Percentiles rank a stretch among this genome's conserved stretches.
Evolutionary conservation across 2,113 vertebrate genomes (phyloP).

Genomic region (Beaufortia kweichowensis): DNA sequence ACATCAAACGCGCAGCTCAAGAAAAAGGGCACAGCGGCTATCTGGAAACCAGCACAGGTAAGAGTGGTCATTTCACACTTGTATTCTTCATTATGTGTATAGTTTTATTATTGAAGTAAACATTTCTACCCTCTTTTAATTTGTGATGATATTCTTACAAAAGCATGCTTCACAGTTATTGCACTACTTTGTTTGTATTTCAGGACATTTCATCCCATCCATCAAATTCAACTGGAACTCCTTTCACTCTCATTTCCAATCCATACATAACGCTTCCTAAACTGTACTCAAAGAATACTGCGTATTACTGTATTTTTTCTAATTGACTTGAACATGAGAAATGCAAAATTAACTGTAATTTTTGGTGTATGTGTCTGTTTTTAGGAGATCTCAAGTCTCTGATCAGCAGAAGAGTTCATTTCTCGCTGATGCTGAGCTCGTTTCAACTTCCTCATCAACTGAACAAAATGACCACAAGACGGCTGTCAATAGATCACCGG

Average conservation of each 20-base stretch:
- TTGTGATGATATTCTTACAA: not conserved
- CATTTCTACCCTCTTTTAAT: not conserved
- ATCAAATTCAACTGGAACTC: not conserved
- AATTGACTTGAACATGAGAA: too few species aligned
- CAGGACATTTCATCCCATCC: constrained; percentile 1
- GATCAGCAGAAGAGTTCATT: constrained; percentile 19
- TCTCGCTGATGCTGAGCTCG: not conserved
- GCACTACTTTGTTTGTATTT: not conserved
- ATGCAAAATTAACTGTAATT: not conserved
- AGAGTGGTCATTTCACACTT: not conserved
- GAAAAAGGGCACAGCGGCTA: constrained; percentile 45
- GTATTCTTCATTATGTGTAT: not conserved
- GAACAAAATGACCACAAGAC: constrained; percentile 17
- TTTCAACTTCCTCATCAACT: constrained; percentile 15
- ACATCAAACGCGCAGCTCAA: constrained; percentile 34
- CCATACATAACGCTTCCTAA: not conserved
- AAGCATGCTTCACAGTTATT: not conserved
- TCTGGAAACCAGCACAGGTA: constrained; percentile 48
- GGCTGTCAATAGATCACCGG: constrained; percentile 26
- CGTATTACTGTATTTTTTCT: too few species aligned
- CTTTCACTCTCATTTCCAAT: not conserved
- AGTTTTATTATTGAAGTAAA: not conserved
- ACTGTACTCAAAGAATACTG: too few species aligned
- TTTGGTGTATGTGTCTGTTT: constrained; percentile 15
- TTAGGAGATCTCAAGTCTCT: constrained; percentile 37